phyloP scores from a whole-genome alignment of 2,888 invertebrate genomes.

The Cartodere bifasciata region DNA sequence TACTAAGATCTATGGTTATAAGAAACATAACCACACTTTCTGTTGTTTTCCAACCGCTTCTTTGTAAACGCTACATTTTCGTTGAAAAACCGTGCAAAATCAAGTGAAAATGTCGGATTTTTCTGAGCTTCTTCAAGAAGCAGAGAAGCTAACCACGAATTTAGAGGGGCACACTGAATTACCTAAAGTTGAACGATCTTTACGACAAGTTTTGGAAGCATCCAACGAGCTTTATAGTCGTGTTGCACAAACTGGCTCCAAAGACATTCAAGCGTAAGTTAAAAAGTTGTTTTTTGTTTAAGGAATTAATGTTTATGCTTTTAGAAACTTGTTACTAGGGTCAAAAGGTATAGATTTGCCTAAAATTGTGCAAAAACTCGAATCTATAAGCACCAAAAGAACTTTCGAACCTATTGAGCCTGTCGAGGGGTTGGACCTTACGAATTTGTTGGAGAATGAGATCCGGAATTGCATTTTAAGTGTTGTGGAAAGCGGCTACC shows the following conservation, averaged over 20 bases:
- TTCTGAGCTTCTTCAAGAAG: conserved; percentile 77
- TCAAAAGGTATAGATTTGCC: conserved; percentile 88
- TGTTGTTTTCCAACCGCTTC: too few species aligned
- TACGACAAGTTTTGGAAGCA: conserved; percentile 84
- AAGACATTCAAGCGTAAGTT: conserved; percentile 84
- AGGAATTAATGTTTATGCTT: conserved; percentile 12
- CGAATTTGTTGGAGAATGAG: conserved; percentile 83
- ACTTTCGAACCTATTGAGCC: conserved; percentile 87
- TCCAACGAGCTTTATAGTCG: conserved; percentile 79
- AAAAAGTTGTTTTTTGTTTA: conserved; percentile 7
- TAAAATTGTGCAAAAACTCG: conserved; percentile 84
- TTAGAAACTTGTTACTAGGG: conserved; percentile 77
- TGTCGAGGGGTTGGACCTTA: conserved; percentile 81
- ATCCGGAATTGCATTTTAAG: conserved; percentile 86
- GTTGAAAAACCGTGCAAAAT: too few species aligned
- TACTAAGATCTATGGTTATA: too few species aligned
- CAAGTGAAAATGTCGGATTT: conserved; percentile 55
- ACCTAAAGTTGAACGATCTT: conserved; percentile 75
- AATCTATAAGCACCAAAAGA: conserved; percentile 71
- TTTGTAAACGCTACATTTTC: too few species aligned
- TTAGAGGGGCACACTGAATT: conserved; percentile 75
- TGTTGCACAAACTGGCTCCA: conserved; percentile 73
- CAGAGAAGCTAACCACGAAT: conserved; percentile 82
- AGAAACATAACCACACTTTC: too few species aligned
- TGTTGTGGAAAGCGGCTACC: conserved; percentile 52